Percentiles rank a stretch among this genome's conserved stretches.
Conservation (phyloP, 2,888 invertebrate genomes). For the Chymomyza caudatula region DNA sequence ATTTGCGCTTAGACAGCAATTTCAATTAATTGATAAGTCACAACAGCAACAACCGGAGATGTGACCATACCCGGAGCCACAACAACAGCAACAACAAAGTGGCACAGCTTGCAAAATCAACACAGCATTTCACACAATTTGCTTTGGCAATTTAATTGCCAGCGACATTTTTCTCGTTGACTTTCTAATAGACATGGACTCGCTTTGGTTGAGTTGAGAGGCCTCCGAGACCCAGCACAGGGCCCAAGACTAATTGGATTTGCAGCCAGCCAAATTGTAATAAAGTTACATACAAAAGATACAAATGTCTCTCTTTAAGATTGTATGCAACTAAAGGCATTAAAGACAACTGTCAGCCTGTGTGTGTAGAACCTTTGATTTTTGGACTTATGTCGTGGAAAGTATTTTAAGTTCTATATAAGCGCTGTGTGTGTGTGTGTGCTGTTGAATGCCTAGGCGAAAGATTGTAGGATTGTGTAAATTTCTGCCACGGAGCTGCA, state of each 20-base stretch:
- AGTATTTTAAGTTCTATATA: no score
- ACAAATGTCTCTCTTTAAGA: no score
- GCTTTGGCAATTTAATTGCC: constrained; percentile 59
- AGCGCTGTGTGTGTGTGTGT: no score
- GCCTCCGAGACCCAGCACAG: background rate
- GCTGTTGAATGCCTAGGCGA: no score
- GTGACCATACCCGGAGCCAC: background rate
- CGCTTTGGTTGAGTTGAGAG: background rate
- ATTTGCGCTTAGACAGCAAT: constrained; percentile 65
- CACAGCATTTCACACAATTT: constrained; percentile 57
- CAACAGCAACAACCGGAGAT: constrained; percentile 22
- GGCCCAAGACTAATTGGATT: constrained; percentile 2
- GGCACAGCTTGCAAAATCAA: background rate
- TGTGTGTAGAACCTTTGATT: no score
- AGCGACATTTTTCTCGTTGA: constrained; percentile 53
- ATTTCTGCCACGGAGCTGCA: no score
- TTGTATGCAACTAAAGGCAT: no score
- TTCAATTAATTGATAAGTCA: constrained; percentile 70
- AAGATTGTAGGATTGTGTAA: no score
- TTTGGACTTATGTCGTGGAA: no score
- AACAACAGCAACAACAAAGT: constrained; percentile 21
- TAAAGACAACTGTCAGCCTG: background rate
- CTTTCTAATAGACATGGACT: background rate
- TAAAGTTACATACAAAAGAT: background rate
- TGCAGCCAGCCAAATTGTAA: background rate